Conservation (phyloP, 2,888 invertebrate species). For the Altica lythri region DNA sequence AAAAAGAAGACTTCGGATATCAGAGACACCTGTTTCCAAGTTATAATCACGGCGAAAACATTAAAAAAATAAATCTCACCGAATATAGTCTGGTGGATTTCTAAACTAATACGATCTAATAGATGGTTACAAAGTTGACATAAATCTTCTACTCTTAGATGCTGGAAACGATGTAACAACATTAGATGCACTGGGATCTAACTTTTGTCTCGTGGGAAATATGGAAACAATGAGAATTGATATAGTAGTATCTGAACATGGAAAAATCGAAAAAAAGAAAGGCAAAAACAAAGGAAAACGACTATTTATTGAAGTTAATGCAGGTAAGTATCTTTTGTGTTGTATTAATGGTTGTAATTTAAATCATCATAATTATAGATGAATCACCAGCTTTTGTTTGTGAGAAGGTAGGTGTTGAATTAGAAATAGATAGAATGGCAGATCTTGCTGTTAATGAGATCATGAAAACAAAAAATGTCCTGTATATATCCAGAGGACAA, state of each 20-base stretch:
- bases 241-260: slow-evolving; percentile 90
- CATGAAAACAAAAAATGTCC: slow-evolving; percentile 79
- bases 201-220: slow-evolving; percentile 79
- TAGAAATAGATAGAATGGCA: slow-evolving; percentile 87
- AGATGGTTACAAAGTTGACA: no score
- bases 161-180: slow-evolving; percentile 67
- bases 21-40: no score
- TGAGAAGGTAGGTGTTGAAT: slow-evolving; percentile 86
- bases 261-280: slow-evolving; percentile 67
- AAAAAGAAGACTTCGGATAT: no score
- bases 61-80: no score
- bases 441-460: slow-evolving; percentile 88
- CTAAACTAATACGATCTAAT: no score
- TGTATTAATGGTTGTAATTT: not conserved
- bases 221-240: slow-evolving; percentile 90
- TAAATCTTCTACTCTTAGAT: slow-evolving; percentile 53
- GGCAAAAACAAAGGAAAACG: slow-evolving; percentile 56
- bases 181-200: slow-evolving; percentile 87
- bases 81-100: no score
- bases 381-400: slow-evolving; percentile 91
- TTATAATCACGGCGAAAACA: no score
- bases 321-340: slow-evolving; percentile 38
- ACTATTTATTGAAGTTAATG: slow-evolving; percentile 49
- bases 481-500: slow-evolving; percentile 85
- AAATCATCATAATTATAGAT: slow-evolving; percentile 47